Base-by-base conservation (phyloP, 1,140 invertebrate genomes). In the Sinella curviseta region DNA sequence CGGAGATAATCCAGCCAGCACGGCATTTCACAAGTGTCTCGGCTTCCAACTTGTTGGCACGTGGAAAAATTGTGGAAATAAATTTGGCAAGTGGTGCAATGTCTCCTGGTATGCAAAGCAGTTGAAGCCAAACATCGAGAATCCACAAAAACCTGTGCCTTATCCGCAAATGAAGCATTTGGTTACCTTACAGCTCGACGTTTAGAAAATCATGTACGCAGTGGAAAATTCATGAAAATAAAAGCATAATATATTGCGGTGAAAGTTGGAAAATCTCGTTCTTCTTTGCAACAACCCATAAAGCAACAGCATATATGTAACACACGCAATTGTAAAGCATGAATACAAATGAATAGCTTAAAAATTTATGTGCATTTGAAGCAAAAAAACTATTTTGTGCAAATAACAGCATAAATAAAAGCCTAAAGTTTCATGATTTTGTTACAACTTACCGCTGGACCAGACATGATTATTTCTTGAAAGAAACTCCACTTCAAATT, bases 21-120 rank as follows among this genome's bases (percentile, higher is more conserved):
- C 16, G 2, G 34, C 3, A 26, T 75, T 75, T 24, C 74, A 75
- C 74, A 36, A 54, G 16, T 12, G 31, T 14, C 31, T 75, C 24
- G 74, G 74, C 2, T 75, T 75, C 28, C 1, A 24, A 48, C 24
- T 39, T 3, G 28, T n/a, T 8, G 34, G 2, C 17, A 48, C 4
- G 24, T 48, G 4, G 74, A 36, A 36, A 26, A 75, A 75, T 48
- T 8, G 4, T 1, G 74, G 34, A 16, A 48, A 75, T 24, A 75
- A 75, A 75, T 75, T 75, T 75, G 74, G 39, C 8, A 28, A 36
- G 17, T 75, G 74, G 74, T 14, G 8, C 24, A 26, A 48, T 54
- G 36, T 75, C 2, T n/a, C 3, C 16, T 39, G 8, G 36, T 75
- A 39, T 48, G 24, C 17, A 14, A 75, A 75, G 24, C 12, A 39